Base-by-base conservation (phyloP, 2,888 invertebrate species). In the Linnaemya vulpina region DNA sequence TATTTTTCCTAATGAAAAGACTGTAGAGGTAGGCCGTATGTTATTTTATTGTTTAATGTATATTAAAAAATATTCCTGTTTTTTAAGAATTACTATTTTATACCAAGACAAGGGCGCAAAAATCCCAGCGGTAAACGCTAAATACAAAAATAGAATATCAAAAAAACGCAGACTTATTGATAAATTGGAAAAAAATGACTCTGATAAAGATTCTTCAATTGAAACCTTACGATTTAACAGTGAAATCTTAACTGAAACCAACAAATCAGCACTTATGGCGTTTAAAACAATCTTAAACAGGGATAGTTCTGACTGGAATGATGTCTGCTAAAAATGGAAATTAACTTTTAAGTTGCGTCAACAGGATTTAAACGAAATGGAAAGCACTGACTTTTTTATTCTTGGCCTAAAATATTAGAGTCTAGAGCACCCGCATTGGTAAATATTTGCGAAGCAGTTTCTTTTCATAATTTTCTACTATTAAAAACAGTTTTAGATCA, bases 341-440 rank as follows among this genome's bases (percentile, higher is more conserved):
- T n/a, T n/a, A n/a, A n/a, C n/a, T n/a, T n/a, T n/a, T n/a, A n/a
- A n/a, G n/a, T n/a, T n/a, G n/a, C n/a, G n/a, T n/a, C n/a, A n/a
- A n/a, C n/a, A n/a, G n/a, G n/a, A n/a, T n/a, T n/a, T 67, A 30
- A 51, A 35, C 30, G 17, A 35, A 51, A 67, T 67, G 35, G 51
- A 17, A 51, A 67, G 30, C 75, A 9, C 25, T 20, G 58, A 83
- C 0, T 79, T 83, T 67, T 65, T 84, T n/a, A 65, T 17, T 60
- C 63, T 22, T 83, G 81, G 73, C 81, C 84, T 22, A 84, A 81
- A 55, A 35, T 71, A 15, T 30, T 46, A 10, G 84, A 81, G 76
- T 43, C 80, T 7, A 75, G 84, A 81, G 80, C 75, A 30, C 70
- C 53, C 8, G n/a, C n/a, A n/a, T n/a, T n/a, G n/a, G n/a, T n/a